Conservation (phyloP, 2,113 vertebrate genomes). For the Toxostoma redivivum region DNA sequence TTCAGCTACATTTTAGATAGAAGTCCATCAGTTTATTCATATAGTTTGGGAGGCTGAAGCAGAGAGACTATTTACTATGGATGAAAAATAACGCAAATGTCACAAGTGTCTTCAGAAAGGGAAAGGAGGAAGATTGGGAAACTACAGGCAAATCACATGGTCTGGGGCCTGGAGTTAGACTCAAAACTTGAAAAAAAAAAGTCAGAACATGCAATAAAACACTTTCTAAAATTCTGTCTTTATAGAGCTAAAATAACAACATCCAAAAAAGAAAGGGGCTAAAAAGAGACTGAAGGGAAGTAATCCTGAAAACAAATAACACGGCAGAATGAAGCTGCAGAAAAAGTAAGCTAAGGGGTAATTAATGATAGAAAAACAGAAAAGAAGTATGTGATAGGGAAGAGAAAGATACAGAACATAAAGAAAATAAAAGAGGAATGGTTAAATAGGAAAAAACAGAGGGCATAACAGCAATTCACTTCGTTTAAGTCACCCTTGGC, state of each 20-base stretch:
- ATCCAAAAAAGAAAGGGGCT: background rate
- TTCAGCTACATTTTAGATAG: background rate
- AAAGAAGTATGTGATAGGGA: background rate
- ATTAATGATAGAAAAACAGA: background rate
- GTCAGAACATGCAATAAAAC: background rate
- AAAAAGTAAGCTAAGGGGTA: background rate
- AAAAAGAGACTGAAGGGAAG: background rate
- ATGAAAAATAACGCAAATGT: background rate
- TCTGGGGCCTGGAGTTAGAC: background rate
- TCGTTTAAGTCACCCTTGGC: background rate
- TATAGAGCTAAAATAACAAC: background rate
- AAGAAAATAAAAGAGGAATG: background rate
- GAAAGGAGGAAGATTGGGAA: background rate
- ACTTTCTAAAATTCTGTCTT: background rate
- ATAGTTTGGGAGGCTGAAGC: background rate
- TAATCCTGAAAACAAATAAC: background rate
- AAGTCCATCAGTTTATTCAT: background rate
- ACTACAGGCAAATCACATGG: rapidly evolving
- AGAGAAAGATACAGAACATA: background rate
- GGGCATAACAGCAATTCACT: background rate
- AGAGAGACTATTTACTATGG: background rate
- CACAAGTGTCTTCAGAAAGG: background rate
- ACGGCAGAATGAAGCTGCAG: background rate
- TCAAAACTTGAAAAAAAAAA: background rate
- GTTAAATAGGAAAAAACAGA: background rate